phyloP scores from a whole-genome alignment of 2,797 vertebrate species.

The Sebastes taczanowskii region DNA sequence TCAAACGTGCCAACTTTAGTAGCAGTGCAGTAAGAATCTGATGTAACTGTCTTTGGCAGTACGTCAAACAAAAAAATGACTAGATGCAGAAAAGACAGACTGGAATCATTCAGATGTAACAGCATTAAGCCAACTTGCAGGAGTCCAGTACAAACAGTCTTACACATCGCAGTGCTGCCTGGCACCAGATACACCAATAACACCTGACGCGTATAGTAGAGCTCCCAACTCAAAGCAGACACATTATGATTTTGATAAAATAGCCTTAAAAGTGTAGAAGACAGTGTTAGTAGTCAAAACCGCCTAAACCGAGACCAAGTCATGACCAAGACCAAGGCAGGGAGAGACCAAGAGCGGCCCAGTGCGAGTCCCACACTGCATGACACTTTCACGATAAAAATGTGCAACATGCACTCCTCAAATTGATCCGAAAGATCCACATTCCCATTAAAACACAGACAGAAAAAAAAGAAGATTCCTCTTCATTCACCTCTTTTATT shows the following conservation, averaged over 20 bases:
- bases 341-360: no score
- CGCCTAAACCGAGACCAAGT: no score
- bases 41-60: conserved; percentile 37
- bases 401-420: no score
- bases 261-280: background rate
- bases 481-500: no score
- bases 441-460: no score
- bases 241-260: background rate
- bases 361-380: no score
- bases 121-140: background rate
- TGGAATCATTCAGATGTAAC: conserved; percentile 9
- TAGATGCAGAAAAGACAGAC: conserved; percentile 1
- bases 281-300: no score
- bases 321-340: no score
- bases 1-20: conserved; percentile 32
- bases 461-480: no score
- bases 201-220: background rate
- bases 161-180: background rate
- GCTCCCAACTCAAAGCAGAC: background rate
- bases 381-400: no score
- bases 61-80: conserved; percentile 11
- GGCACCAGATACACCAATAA: background rate
- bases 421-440: no score
- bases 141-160: background rate
- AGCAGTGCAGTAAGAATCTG: conserved; percentile 20